Base-by-base conservation (phyloP, 2,888 invertebrate genomes). In the Diaperis boleti region DNA sequence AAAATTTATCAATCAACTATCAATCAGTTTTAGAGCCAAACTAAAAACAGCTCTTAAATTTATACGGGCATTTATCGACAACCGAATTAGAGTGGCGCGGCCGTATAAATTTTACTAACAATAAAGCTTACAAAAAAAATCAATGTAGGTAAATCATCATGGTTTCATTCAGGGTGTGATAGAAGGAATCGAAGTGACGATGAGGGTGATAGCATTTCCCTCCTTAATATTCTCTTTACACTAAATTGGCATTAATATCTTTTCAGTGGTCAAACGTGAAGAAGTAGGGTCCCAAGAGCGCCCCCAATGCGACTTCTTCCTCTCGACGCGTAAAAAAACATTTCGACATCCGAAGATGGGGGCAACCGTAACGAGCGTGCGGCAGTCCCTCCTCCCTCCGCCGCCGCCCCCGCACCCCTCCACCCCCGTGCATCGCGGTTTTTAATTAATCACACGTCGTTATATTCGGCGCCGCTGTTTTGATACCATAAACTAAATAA, bases 401-500 rank as follows among this genome's bases (percentile, higher is more conserved):
- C n/a, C n/a, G n/a, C n/a, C n/a, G n/a, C n/a, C n/a, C n/a, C n/a
- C n/a, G n/a, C n/a, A n/a, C n/a, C n/a, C n/a, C n/a, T n/a, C n/a
- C n/a, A n/a, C n/a, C n/a, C n/a, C n/a, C n/a, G n/a, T 26, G 26
- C 31, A 10, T 17, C 17, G 29, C 3, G 14, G 20, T 33, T 8
- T 35, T 49, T 49, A 57, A 57, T 57, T 57, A 57, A 57, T 57
- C 57, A 57, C 57, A 37, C 47, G 57, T 57, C 57, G 47, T 45
- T 57, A 57, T 45, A 57, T 62, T 59, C 52, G 31, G 42, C 35
- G 57, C 57, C 29, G 47, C 20, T 63, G 42, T 63, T 59, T 63
- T 63, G 63, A 57, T 57, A 62, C 62, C 64, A 64, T 61, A 64
- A 64, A 61, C 47, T 56, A 61, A 61, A 64, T 42, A 64, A 64